Evolutionary conservation across 2,888 invertebrate species (phyloP).

Genomic region (Amblyjoppa fuscipennis): DNA sequence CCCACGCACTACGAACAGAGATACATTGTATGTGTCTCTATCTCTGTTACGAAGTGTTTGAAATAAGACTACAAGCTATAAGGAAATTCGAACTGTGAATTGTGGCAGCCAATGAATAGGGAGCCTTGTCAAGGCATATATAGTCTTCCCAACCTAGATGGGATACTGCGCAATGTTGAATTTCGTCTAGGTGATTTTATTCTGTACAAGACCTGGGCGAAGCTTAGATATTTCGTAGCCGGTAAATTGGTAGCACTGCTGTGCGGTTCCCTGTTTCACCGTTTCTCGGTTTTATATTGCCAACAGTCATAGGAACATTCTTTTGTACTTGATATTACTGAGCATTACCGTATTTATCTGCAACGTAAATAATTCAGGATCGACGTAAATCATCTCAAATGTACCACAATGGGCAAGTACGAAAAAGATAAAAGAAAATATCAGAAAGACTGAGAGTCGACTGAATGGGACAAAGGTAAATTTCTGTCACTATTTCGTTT

Average conservation of each 20-base stretch:
- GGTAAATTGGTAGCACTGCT: background rate
- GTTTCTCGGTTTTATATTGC: slow-evolving; percentile 7
- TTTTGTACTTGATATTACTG: background rate
- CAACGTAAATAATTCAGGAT: slow-evolving; percentile 35
- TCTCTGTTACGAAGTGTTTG: background rate
- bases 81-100: background rate
- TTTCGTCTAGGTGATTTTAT: background rate
- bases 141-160: background rate
- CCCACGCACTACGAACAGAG: background rate
- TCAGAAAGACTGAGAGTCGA: slow-evolving; percentile 38
- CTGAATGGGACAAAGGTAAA: slow-evolving; percentile 38
- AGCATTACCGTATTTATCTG: slow-evolving; percentile 1
- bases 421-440: slow-evolving; percentile 46
- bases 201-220: background rate
- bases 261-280: slow-evolving; percentile 12
- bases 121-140: background rate
- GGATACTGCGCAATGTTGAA: background rate
- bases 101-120: background rate
- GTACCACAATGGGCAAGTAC: slow-evolving; percentile 42
- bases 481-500: background rate
- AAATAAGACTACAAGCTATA: background rate
- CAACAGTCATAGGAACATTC: background rate
- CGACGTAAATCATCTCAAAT: background rate
- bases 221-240: background rate
- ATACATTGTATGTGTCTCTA: background rate